Evolutionary conservation across 1,140 invertebrate species (phyloP).

Genomic region (Drosophila tropicalis): DNA sequence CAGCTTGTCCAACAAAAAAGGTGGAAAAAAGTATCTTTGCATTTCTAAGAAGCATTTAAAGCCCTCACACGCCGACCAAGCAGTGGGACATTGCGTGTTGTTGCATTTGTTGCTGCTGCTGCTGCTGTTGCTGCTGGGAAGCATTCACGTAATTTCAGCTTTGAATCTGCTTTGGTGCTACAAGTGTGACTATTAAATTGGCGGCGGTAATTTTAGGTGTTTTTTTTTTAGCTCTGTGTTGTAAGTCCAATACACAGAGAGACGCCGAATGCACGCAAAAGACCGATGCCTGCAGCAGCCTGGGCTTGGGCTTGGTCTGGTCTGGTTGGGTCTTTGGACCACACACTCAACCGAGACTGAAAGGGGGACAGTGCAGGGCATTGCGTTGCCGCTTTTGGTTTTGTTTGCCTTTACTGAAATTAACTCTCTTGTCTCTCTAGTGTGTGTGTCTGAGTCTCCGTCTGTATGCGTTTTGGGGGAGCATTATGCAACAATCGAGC

Average conservation of each 20-base stretch:
- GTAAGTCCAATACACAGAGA: slow-evolving; percentile 24
- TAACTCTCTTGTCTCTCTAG: slow-evolving; percentile 51
- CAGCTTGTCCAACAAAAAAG: too few species aligned
- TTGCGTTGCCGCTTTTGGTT: slow-evolving; percentile 50
- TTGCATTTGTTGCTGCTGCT: slow-evolving; percentile 42
- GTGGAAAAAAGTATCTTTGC: slow-evolving; percentile 52
- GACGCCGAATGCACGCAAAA: slow-evolving; percentile 45
- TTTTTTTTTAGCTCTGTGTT: slow-evolving; percentile 44
- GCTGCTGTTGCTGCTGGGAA: slow-evolving; percentile 42
- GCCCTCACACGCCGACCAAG: slow-evolving; percentile 48
- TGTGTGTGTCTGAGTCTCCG: slow-evolving; percentile 35
- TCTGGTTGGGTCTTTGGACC: slow-evolving; percentile 42
- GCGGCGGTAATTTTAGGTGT: slow-evolving; percentile 75
- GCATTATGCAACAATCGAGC: slow-evolving; percentile 64
- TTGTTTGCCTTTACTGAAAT: slow-evolving; percentile 67
- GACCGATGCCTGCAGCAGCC: slow-evolving; percentile 41
- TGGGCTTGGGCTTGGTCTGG: slow-evolving; percentile 48
- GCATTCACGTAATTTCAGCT: slow-evolving; percentile 64
- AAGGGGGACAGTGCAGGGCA: slow-evolving; percentile 15
- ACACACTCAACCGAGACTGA: slow-evolving; percentile 57
- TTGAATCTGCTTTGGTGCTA: slow-evolving; percentile 54
- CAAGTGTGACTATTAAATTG: slow-evolving; percentile 82
- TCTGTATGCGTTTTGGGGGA: background rate
- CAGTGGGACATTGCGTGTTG: slow-evolving; percentile 56
- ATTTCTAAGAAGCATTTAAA: slow-evolving; percentile 80